Evolutionary conservation across 2,797 vertebrate species (phyloP).

Genomic region (Anguilla anguilla): DNA sequence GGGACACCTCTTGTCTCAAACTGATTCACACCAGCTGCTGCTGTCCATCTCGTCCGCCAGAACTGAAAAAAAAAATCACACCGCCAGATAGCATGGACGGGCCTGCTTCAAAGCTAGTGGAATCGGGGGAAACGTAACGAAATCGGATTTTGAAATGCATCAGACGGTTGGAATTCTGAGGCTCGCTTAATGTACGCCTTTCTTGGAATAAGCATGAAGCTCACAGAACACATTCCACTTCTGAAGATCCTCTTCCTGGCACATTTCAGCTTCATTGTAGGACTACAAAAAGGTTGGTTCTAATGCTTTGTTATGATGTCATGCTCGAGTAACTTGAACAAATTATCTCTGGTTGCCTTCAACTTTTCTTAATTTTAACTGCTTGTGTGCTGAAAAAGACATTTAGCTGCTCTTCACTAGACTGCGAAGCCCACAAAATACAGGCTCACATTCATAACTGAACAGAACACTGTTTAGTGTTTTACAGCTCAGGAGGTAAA

Average conservation of each 20-base stretch:
- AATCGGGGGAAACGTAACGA: constrained; percentile 53
- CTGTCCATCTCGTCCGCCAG: constrained; percentile 77
- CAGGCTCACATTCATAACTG: background rate
- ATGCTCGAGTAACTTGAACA: constrained; percentile 22
- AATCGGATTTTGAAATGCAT: constrained; percentile 67
- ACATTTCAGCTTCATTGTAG: constrained; percentile 70
- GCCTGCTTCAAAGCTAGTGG: constrained; percentile 59
- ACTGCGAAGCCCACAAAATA: background rate
- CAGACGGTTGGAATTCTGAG: constrained; percentile 52
- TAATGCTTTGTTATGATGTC: constrained; percentile 13
- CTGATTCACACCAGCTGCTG: constrained; percentile 84
- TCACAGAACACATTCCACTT: constrained; percentile 74
- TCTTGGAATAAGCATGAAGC: constrained; percentile 79
- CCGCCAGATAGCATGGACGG: constrained; percentile 52
- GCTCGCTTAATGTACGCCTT: constrained; percentile 56
- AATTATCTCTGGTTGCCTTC: constrained; percentile 24
- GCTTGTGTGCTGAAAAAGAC: background rate
- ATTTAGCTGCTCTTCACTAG: background rate
- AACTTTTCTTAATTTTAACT: constrained; percentile 4
- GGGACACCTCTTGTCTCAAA: constrained; percentile 70
- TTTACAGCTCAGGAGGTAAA: background rate
- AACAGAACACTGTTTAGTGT: background rate
- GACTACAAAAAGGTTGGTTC: constrained; percentile 79
- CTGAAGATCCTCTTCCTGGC: constrained; percentile 71
- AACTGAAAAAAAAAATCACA: constrained; percentile 54